Base-by-base conservation (phyloP, 2,888 invertebrate genomes). In the Lamellibrachia columna region DNA sequence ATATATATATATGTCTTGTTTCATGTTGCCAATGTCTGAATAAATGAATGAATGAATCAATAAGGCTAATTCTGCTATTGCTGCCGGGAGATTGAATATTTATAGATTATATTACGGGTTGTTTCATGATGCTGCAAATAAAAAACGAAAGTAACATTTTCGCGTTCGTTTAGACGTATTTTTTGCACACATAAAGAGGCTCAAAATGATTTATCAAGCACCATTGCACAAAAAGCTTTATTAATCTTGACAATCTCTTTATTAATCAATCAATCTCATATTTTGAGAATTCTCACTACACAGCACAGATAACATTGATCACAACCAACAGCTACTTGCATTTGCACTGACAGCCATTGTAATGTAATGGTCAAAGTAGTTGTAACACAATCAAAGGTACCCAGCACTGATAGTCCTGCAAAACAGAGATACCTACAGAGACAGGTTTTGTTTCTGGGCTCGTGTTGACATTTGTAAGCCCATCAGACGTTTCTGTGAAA, bases 401-500 rank as follows among this genome's bases (percentile, higher is more conserved):
- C 55, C 7, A 55, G 9, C 55, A 7, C 7, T 55, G 55, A 55
- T 3, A 55, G 55, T 55, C 55, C 55, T 55, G 9, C 55, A 55
- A 55, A 6, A 55, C 55, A 55, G 55, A 40, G 40, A 55, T 9
- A 55, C 75, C 15, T 75, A 75, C 75, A 1, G 75, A 75, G 75
- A 75, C 22, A 22, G 75, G 75, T n/a, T 75, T 75, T 75, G 22
- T 22, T n/a, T 22, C 75, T 75, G 75, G 75, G 75, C 75, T 75
- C 4, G 75, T 75, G 75, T 22, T 22, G 22, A 75, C 75, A 75
- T 75, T n/a, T 15, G 75, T 75, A 75, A 15, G 15, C n/a, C n/a
- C 75, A 75, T 75, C 75, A 75, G 75, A 75, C 15, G 75, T 75
- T n/a, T 75, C 75, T 11, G 75, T 75, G 75, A 75, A 75, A 75